Percentiles rank a stretch among this genome's conserved stretches.
Evolutionary conservation across 2,888 invertebrate species (phyloP).

Genomic region (Corbicula japonica): DNA sequence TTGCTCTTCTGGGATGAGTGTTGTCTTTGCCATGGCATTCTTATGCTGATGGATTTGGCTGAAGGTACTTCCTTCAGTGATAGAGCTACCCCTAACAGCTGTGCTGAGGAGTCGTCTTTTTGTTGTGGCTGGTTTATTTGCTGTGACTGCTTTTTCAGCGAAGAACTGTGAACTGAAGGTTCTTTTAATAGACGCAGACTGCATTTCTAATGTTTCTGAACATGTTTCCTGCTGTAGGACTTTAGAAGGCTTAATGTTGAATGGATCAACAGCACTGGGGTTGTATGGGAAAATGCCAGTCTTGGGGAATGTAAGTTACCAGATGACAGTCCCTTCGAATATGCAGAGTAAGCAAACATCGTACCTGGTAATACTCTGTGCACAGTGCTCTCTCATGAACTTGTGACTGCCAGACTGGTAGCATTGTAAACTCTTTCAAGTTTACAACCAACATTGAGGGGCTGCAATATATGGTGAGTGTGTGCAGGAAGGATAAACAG

Average conservation of each 20-base stretch:
- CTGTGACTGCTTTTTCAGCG: not conserved
- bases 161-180: not conserved
- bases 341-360: conserved; percentile 43
- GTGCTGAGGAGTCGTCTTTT: conserved; percentile 15
- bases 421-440: conserved; percentile 35
- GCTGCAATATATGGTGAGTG: conserved; percentile 47
- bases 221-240: not conserved
- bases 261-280: conserved; percentile 19
- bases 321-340: conserved; percentile 46
- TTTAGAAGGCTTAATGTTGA: conserved; percentile 13
- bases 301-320: conserved; percentile 50
- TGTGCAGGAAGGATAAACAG: conserved; percentile 61
- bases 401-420: conserved; percentile 35
- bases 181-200: not conserved
- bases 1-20: not conserved
- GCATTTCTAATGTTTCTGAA: not conserved
- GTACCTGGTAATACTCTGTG: conserved; percentile 27
- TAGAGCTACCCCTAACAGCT: conserved; percentile 25
- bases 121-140: conserved; percentile 11
- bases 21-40: conserved; percentile 7
- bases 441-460: conserved; percentile 48
- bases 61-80: conserved; percentile 11
- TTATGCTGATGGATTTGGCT: conserved; percentile 2
- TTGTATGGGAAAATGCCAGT: conserved; percentile 56
- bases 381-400: conserved; percentile 37